Evolutionary conservation across 2,113 vertebrate genomes (phyloP), one percentile per base, ranked within the genome.

Genomic region (Vimba vimba): DNA sequence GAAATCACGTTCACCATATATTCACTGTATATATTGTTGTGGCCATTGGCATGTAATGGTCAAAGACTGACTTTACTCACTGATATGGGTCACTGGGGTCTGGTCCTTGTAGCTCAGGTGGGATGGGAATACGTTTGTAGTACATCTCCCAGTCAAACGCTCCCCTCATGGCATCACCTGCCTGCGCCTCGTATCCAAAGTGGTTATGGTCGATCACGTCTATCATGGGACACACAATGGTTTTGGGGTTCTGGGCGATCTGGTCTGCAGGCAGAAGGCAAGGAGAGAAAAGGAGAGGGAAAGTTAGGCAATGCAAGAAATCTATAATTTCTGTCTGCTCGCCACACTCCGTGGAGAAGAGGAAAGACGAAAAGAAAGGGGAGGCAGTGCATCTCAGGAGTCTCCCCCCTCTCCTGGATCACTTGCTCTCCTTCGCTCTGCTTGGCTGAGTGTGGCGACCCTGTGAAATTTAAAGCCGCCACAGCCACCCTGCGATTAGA

Each of bases 111-210:
- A 97, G 95, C 91, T 97, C 96, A 39, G 95, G 92, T 79, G 97
- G 97, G 90, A 97, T 97, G 80, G 97, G 97, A 27, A 97, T 97
- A 89, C 96, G 94, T 91, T 97, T 97, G 94, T 97, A 97, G 95
- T 97, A 97, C 97, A 97, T 97, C 93, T 97, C 97, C 97, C 97
- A 97, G 95, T 97, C 97, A 87, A 97, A 97, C 87, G 96, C 97
- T 87, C 97, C 97, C 87, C 97, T 91, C 96, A 97, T 97, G 92
- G 97, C 96, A 19, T 97, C 97, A 73, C 97, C 97, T 0, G 96
- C 96, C 93, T 97, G 97, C 0, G 96, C 96, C 92, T 97, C 96
- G 36, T 97, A 97, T 88, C 97, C 97, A 91, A 97, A 97, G 94
- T 97, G 96, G 91, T 97, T 97, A 94, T 97, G 97, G 95, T 97